phyloP scores from a whole-genome alignment of 2,888 invertebrate species.

The Tricholauxania praeusta region DNA sequence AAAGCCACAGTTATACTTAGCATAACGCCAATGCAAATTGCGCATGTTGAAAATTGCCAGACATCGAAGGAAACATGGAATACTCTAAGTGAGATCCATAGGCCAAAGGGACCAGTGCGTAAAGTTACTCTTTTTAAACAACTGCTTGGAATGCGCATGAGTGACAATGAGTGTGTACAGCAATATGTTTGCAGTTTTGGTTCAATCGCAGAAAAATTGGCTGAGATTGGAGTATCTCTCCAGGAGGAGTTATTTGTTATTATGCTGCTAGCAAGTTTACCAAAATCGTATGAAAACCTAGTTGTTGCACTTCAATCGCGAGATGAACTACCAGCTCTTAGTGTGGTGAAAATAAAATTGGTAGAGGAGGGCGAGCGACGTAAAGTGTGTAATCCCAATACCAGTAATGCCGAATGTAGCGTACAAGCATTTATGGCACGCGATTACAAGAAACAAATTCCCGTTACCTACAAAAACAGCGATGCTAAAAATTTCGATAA shows the following conservation, averaged over 20 bases:
- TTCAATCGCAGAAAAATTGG: slow-evolving; percentile 23
- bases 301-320: slow-evolving; percentile 31
- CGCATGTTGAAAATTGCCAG: neutral
- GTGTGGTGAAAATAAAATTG: slow-evolving; percentile 30
- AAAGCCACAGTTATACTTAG: too few species aligned
- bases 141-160: slow-evolving; percentile 14
- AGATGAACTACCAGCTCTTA: slow-evolving; percentile 27
- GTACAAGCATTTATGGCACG: slow-evolving; percentile 26
- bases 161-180: too few species aligned
- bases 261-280: slow-evolving; percentile 29
- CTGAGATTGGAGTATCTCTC: slow-evolving; percentile 24
- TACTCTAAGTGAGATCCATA: neutral
- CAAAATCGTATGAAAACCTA: slow-evolving; percentile 33
- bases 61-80: slow-evolving; percentile 9
- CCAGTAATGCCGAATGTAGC: neutral
- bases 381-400: neutral
- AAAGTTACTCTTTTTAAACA: slow-evolving; percentile 34
- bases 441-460: neutral
- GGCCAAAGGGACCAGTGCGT: slow-evolving; percentile 18
- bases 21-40: slow-evolving; percentile 20
- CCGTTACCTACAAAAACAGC: neutral
- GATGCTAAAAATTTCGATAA: neutral
- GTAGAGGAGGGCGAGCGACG: slow-evolving; percentile 28
- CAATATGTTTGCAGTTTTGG: slow-evolving; percentile 18
- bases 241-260: slow-evolving; percentile 34